Conservation (phyloP, 2,888 invertebrate species). For the Panzeria rudis region DNA sequence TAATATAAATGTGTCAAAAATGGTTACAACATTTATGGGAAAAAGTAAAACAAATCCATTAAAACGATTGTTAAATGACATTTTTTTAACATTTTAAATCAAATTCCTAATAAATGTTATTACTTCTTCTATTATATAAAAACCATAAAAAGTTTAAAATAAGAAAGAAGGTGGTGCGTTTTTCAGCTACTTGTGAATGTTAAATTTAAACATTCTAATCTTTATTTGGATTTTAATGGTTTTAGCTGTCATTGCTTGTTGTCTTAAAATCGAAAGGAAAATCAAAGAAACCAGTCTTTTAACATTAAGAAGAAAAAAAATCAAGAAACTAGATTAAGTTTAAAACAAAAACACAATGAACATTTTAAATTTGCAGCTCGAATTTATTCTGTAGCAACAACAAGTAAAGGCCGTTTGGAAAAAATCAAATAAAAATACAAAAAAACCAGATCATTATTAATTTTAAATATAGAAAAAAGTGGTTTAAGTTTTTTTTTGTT, state of each 20-base stretch:
- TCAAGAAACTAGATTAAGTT: constrained; percentile 59
- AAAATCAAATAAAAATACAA: constrained; percentile 45
- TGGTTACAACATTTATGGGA: constrained; percentile 15
- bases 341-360: constrained; percentile 49
- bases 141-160: background rate
- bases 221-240: constrained; percentile 26
- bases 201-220: constrained; percentile 51
- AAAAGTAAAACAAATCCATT: constrained; percentile 10
- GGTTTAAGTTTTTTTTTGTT: constrained; percentile 37
- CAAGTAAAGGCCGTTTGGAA: constrained; percentile 68
- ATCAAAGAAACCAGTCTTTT: constrained; percentile 69
- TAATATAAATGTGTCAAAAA: constrained; percentile 18
- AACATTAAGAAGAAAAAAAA: constrained; percentile 35
- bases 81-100: constrained; percentile 34
- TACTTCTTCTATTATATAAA: constrained; percentile 1
- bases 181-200: background rate
- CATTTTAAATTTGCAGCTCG: constrained; percentile 43
- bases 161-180: constrained; percentile 11
- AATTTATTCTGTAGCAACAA: constrained; percentile 56
- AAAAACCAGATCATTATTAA: constrained; percentile 62
- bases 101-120: constrained; percentile 13
- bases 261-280: constrained; percentile 67
- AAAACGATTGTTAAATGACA: background rate
- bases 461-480: constrained; percentile 50
- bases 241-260: constrained; percentile 43